These are phyloP conservation scores for Contarinia nasturtii DNA, from an alignment of 1,140 invertebrate genomes.

Conservation along the genomic window DNA sequence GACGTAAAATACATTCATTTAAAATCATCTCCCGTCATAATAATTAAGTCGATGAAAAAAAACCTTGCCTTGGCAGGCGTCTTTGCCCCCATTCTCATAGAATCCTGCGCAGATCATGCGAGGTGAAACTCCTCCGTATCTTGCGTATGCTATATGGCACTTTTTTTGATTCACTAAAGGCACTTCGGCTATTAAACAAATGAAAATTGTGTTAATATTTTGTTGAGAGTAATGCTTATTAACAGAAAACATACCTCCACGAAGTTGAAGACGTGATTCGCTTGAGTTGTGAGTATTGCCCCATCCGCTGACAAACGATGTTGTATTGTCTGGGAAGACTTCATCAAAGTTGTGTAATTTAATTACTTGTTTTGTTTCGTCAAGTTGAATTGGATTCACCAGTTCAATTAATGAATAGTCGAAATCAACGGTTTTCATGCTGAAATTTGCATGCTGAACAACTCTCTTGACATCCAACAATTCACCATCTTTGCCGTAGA, in stretches of 20 bases:
- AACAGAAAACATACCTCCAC: too few species aligned
- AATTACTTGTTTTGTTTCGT: conserved; percentile 13
- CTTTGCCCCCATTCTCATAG: conserved; percentile 35
- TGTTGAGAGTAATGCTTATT: too few species aligned
- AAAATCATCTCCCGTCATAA: too few species aligned
- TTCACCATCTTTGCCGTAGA: conserved; percentile 13
- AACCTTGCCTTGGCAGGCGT: conserved; percentile 36
- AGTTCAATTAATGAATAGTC: conserved; percentile 22
- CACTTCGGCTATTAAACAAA: too few species aligned
- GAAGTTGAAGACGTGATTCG: too few species aligned
- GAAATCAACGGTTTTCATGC: conserved; percentile 17
- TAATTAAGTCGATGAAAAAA: conserved; percentile 11
- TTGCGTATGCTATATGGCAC: too few species aligned
- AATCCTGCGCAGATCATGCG: conserved; percentile 77
- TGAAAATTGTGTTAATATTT: too few species aligned
- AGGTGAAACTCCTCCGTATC: conserved; percentile 33
- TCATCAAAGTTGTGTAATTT: conserved; percentile 12
- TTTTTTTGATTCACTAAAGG: too few species aligned
- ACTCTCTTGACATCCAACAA: conserved; percentile 14
- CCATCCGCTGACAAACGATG: conserved; percentile 27
- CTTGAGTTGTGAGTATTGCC: conserved; percentile 16
- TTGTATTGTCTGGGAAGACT: conserved; percentile 13
- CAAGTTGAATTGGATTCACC: conserved; percentile 14
- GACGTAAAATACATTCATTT: too few species aligned
- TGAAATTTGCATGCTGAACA: conserved; percentile 19